These are phyloP conservation scores for Falcunculus frontatus DNA, from an alignment of 2,113 vertebrate genomes.

Conservation along the genomic window DNA sequence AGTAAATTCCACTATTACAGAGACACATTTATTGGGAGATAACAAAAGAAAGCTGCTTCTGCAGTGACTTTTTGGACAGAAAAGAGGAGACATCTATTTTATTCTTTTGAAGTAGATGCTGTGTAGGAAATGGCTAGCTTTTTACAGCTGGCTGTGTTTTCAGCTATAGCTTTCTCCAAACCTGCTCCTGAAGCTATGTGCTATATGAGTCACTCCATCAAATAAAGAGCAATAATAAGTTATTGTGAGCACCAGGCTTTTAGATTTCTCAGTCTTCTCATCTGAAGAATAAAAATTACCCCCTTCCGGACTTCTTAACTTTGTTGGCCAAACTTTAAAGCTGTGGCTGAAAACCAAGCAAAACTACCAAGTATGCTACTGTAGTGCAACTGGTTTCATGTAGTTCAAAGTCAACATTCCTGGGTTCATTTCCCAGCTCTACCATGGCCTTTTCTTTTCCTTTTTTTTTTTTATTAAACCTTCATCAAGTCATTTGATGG, in stretches of 20 bases:
- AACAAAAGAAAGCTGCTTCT: constrained; percentile 64
- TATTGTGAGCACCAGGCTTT: constrained; percentile 49
- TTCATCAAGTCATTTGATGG: not conserved
- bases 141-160: constrained; percentile 55
- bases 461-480: not conserved
- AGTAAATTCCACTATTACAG: constrained; percentile 59
- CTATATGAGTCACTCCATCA: constrained; percentile 57
- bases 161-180: constrained; percentile 20
- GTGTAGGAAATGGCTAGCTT: constrained; percentile 49
- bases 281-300: constrained; percentile 54
- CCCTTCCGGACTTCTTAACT: constrained; percentile 51
- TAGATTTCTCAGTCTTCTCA: constrained; percentile 30
- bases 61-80: constrained; percentile 49
- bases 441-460: not conserved
- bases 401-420: constrained; percentile 48
- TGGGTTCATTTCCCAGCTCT: constrained; percentile 22
- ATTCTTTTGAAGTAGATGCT: constrained; percentile 46
- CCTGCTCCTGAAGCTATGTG: constrained; percentile 26
- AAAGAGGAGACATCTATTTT: constrained; percentile 58
- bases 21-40: constrained; percentile 60
- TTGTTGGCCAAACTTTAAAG: constrained; percentile 58
- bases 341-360: constrained; percentile 35
- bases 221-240: constrained; percentile 62
- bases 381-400: constrained; percentile 21
- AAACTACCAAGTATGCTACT: not conserved